Percentiles rank a stretch among this genome's conserved stretches.
Evolutionary conservation across 1,140 invertebrate species (phyloP).

Genomic region (Drosophila melanogaster): Release_6_plus_ISO1_MT NT_033777.3:30754001-30754500

Average conservation of each 20-base stretch:
- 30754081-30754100: slow-evolving; percentile 83
- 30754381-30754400: slow-evolving; percentile 74
- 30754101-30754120: slow-evolving; percentile 52
- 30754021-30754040: slow-evolving; percentile 41
- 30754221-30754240: slow-evolving; percentile 9
- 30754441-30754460: background rate
- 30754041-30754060: slow-evolving; percentile 49
- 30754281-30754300: slow-evolving; percentile 32
- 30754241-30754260: background rate
- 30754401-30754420: slow-evolving; percentile 29
- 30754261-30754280: background rate
- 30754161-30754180: slow-evolving; percentile 83
- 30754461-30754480: slow-evolving; percentile 23
- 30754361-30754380: slow-evolving; percentile 83
- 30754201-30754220: slow-evolving; percentile 75
- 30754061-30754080: slow-evolving; percentile 69
- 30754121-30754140: slow-evolving; percentile 50
- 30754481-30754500: slow-evolving; percentile 64
- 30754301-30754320: slow-evolving; percentile 74
- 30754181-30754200: slow-evolving; percentile 78
- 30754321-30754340: slow-evolving; percentile 83
- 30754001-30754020: slow-evolving; percentile 20
- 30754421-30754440: background rate
- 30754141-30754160: slow-evolving; percentile 74
- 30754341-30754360: slow-evolving; percentile 68